Conservation (phyloP, 2,113 vertebrate genomes). For the Orthonyx spaldingii region DNA sequence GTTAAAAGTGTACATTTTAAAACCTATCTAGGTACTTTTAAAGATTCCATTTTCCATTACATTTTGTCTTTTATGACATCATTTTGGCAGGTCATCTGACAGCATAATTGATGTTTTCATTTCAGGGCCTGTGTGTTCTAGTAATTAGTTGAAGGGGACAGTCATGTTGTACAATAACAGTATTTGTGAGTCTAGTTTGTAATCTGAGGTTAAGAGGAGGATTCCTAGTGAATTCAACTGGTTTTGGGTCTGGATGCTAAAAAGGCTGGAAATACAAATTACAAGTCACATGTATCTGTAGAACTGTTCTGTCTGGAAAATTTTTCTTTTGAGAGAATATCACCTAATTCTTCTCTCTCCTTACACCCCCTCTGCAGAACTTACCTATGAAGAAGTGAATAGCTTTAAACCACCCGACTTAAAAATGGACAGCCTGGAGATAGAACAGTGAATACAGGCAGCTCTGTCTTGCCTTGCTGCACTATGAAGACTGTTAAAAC, state of each 20-base stretch:
- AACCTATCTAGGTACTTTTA: not conserved
- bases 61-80: not conserved
- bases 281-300: not conserved
- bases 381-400: constrained; percentile 91
- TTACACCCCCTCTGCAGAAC: constrained; percentile 69
- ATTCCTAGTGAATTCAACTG: not conserved
- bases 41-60: not conserved
- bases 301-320: not conserved
- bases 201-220: not conserved
- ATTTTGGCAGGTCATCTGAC: constrained; percentile 9
- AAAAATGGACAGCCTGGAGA: constrained; percentile 83
- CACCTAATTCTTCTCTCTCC: not conserved
- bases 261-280: not conserved
- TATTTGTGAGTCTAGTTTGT: not conserved
- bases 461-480: constrained; percentile 38
- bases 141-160: not conserved
- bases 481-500: constrained; percentile 56
- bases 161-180: not conserved
- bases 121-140: not conserved
- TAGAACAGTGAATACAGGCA: constrained; percentile 78
- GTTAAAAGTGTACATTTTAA: not conserved
- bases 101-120: not conserved
- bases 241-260: not conserved
- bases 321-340: not conserved
- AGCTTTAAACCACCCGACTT: constrained; percentile 84